These are phyloP conservation scores for Xenopus borealis DNA, from an alignment of 2,113 vertebrate species.

Conservation along the genomic window DNA sequence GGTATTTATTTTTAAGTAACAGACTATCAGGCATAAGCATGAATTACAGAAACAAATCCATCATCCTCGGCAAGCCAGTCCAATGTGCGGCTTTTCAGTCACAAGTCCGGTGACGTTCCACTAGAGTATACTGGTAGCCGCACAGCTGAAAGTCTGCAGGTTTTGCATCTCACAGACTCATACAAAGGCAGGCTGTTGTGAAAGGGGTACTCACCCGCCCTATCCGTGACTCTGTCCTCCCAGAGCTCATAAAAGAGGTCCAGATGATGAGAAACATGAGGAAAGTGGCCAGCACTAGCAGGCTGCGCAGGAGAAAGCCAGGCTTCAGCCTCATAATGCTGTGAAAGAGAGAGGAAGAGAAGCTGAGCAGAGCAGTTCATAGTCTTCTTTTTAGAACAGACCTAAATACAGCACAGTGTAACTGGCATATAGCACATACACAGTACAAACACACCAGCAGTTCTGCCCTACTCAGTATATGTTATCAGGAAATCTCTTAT, in stretches of 20 bases:
- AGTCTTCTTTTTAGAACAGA: no score
- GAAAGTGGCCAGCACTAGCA: constrained; percentile 77
- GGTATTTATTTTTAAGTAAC: no score
- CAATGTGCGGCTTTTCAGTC: no score
- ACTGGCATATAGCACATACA: neutral
- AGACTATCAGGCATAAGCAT: neutral
- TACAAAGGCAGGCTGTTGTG: neutral
- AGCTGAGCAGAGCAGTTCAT: neutral
- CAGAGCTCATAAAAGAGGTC: constrained; percentile 75
- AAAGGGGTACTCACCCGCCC: constrained; percentile 61
- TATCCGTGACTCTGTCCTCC: constrained; percentile 54
- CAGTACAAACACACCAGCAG: neutral
- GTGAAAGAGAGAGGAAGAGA: neutral
- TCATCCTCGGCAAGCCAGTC: no score
- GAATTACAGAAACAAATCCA: no score
- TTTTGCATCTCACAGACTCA: neutral
- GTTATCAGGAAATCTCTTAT: no score
- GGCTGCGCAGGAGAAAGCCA: constrained; percentile 81
- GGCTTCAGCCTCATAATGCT: constrained; percentile 82
- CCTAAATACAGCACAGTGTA: no score
- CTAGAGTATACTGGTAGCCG: neutral
- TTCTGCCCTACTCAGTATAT: no score
- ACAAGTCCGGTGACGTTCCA: no score
- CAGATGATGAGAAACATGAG: constrained; percentile 82
- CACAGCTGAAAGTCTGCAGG: neutral